Evolutionary conservation across 2,113 vertebrate species (phyloP).

Genomic region (Istiophorus platypterus): DNA sequence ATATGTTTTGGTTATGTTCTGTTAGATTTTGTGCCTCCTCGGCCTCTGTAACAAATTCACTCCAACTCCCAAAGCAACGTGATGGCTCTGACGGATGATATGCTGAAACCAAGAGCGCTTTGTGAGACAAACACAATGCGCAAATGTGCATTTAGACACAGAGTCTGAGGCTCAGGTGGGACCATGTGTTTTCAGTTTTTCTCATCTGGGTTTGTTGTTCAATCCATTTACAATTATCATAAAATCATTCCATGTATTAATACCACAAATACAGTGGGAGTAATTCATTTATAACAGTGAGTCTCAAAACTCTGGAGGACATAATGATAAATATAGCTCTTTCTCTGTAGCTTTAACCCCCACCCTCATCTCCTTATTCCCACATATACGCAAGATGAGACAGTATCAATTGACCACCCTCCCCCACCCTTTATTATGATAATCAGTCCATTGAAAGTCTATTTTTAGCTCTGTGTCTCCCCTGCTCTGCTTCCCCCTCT

Average conservation of each 20-base stretch:
- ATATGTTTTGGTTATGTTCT: slow-evolving; percentile 59
- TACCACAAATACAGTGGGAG: not conserved
- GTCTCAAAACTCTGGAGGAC: slow-evolving; percentile 14
- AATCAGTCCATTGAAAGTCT: slow-evolving; percentile 72
- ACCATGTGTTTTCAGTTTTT: slow-evolving; percentile 22
- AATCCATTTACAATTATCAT: slow-evolving; percentile 36
- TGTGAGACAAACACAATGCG: slow-evolving; percentile 32
- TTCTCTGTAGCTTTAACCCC: slow-evolving; percentile 23
- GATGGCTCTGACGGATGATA: slow-evolving; percentile 55
- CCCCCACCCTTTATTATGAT: slow-evolving; percentile 72
- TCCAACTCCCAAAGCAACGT: slow-evolving; percentile 38
- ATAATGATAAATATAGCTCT: slow-evolving; percentile 15
- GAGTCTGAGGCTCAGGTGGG: slow-evolving; percentile 23
- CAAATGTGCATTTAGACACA: not conserved
- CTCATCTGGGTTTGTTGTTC: slow-evolving; percentile 37
- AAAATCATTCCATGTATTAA: slow-evolving; percentile 4
- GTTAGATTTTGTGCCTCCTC: slow-evolving; percentile 33
- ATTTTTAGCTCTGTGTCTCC: slow-evolving; percentile 73
- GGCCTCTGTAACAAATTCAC: slow-evolving; percentile 37
- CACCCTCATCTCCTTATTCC: slow-evolving; percentile 20
- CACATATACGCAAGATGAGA: slow-evolving; percentile 31
- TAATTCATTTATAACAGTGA: not conserved
- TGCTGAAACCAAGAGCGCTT: slow-evolving; percentile 29
- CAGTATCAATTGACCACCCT: slow-evolving; percentile 53
- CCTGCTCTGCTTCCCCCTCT: slow-evolving; percentile 48